Evolutionary conservation across 2,797 vertebrate species (phyloP).

Genomic region (Xiphorhynchus erythropygius): DNA sequence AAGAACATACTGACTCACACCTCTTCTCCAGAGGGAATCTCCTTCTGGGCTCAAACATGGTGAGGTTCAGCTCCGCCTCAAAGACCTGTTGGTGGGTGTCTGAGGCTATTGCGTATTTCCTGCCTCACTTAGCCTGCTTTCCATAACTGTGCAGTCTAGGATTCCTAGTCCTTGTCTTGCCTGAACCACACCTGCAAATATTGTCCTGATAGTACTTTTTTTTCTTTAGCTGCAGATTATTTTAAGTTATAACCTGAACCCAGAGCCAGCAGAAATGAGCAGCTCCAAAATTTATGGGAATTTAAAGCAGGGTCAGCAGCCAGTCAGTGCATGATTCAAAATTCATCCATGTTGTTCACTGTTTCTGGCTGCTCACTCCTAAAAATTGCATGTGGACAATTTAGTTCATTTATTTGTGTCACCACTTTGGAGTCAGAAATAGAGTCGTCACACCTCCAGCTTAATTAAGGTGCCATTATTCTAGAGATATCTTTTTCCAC

Average conservation of each 20-base stretch:
- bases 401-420: background rate
- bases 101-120: background rate
- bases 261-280: background rate
- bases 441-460: background rate
- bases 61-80: background rate
- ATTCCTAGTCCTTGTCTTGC: background rate
- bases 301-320: background rate
- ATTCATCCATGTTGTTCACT: background rate
- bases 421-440: background rate
- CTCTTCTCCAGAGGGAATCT: background rate
- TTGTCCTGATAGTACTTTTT: background rate
- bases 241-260: background rate
- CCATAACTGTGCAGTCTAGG: background rate
- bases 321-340: background rate
- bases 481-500: background rate
- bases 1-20: background rate
- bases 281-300: background rate
- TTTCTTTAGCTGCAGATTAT: background rate
- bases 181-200: background rate
- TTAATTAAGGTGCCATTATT: background rate
- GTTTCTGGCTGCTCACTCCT: background rate
- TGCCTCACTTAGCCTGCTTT: background rate
- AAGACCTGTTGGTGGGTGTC: background rate
- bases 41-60: background rate
- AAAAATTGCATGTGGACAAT: rapidly evolving